These are phyloP conservation scores for Cephonodes hylas DNA, from an alignment of 2,888 invertebrate genomes.

Conservation along the genomic window DNA sequence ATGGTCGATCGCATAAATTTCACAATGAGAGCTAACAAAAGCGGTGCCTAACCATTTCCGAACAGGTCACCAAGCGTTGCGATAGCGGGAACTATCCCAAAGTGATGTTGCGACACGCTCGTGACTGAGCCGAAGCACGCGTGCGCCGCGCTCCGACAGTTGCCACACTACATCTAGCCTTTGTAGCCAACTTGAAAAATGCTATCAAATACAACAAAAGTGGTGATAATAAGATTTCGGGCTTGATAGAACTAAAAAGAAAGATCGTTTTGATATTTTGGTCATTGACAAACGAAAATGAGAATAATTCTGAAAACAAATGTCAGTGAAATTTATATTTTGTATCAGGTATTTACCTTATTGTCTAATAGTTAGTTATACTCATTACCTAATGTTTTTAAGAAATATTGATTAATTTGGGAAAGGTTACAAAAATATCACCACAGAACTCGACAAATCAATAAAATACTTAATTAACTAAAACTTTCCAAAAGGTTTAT, in stretches of 20 bases:
- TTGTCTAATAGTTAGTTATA: too few relatives aligned
- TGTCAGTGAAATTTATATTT: too few relatives aligned
- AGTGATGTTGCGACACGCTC: slow-evolving; percentile 51
- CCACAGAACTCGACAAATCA: too few relatives aligned
- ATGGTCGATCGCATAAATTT: slow-evolving; percentile 25
- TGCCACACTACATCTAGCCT: slow-evolving; percentile 34
- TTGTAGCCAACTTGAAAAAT: slow-evolving; percentile 15
- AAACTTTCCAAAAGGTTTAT: too few relatives aligned
- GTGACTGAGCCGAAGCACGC: slow-evolving; percentile 43
- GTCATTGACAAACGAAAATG: too few relatives aligned
- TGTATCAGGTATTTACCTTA: too few relatives aligned
- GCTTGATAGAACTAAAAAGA: too few relatives aligned
- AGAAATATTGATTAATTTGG: too few relatives aligned
- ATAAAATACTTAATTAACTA: too few relatives aligned
- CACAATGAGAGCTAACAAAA: slow-evolving; percentile 33
- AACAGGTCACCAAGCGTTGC: slow-evolving; percentile 34
- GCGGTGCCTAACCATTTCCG: slow-evolving; percentile 45
- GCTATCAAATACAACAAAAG: slow-evolving; percentile 9
- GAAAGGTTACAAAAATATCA: too few relatives aligned
- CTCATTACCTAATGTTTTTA: too few relatives aligned
- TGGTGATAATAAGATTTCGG: not conserved
- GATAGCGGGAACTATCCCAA: slow-evolving; percentile 35
- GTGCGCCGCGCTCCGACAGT: slow-evolving; percentile 29
- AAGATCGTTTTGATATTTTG: not conserved
- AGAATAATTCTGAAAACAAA: too few relatives aligned